Base-by-base conservation (phyloP, 1,140 invertebrate species). In the Adoxophyes honmai region DNA sequence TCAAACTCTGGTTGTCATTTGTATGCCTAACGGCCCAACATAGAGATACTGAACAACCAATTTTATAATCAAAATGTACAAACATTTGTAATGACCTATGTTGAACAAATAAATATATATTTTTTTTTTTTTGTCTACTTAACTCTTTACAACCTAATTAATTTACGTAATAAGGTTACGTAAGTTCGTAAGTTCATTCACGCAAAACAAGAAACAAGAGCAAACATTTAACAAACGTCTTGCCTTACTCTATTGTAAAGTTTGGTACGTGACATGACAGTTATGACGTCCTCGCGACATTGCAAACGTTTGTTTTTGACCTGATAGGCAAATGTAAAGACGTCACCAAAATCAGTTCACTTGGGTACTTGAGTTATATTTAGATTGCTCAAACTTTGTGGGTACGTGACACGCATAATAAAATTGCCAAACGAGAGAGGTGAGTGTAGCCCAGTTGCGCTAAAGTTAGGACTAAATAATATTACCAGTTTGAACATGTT, bases 401-500 rank as follows among this genome's bases (percentile, higher is more conserved):
- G 21, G 16, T 4, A 44, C 39, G 39, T 18, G 39, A 44, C 18
- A 14, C 14, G 21, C 18, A 48, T 48, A 48, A 28, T 13, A 21
- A 28, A 11, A 21, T 6, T 48, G 21, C 0, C n/a, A 44, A 44
- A 16, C 21, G 21, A 28, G 6, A 28, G 21, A 28, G 21, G 21
- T 28, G 21, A 28, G 21, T 28, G 21, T 3, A 28, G 21, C 21
- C 21, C 6, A 28, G 2, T 28, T 28, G 6, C 6, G 21, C 6
- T 28, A 6, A 28, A 28, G 21, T 28, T 52, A 39, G 9, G 7
- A 5, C 15, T 35, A 48, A 52, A 18, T 9, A 37, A 13, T 33
- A 63, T 60, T 74, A 86, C 82, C 81, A 81, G 79, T 55, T 84
- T 86, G 71, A 73, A 82, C 82, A 86, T 86, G 60, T 55, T 59